phyloP scores from a whole-genome alignment of 64 coral and sea anemone species.

The Cladopsammia gracilis region DNA sequence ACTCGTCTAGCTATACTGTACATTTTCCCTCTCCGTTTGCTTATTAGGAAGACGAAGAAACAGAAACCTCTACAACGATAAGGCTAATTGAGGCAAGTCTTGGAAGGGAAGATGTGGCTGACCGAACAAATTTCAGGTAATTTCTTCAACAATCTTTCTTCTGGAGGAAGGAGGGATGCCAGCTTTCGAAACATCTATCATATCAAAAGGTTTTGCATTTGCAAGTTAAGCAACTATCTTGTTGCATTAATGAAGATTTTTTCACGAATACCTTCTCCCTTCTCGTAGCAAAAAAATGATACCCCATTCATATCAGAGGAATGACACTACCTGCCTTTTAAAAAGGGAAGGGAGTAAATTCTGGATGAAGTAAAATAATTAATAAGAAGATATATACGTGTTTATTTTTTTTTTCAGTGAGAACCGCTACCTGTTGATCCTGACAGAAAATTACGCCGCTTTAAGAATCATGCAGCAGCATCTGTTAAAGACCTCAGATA shows the following conservation, averaged over 20 bases:
- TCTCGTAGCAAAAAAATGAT: too few species aligned
- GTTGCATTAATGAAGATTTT: too few species aligned
- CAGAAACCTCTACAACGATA: constrained; percentile 16
- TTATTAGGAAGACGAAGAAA: neutral
- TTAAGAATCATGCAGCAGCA: constrained; percentile 78
- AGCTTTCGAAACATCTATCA: too few species aligned
- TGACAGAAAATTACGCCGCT: constrained; percentile 89
- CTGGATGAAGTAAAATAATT: too few species aligned
- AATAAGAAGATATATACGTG: neutral
- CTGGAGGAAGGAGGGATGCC: too few species aligned
- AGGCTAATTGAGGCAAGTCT: constrained; percentile 45
- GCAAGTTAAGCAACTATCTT: too few species aligned
- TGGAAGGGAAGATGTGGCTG: constrained; percentile 35
- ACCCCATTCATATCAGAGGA: too few species aligned
- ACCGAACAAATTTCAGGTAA: constrained; percentile 28
- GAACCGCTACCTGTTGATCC: constrained; percentile 82
- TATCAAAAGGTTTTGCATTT: too few species aligned
- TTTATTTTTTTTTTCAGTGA: constrained; percentile 45
- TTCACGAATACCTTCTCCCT: too few species aligned
- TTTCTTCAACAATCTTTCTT: neutral
- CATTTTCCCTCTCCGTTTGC: neutral
- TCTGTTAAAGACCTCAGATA: constrained; percentile 65
- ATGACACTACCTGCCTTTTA: too few species aligned
- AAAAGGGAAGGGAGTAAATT: too few species aligned
- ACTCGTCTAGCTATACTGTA: too few species aligned